A percentile compares a stretch with the other conserved stretches of the same genome.
Evolutionary conservation across 2,113 vertebrate genomes (phyloP).

Genomic region (Mobula birostris): DNA sequence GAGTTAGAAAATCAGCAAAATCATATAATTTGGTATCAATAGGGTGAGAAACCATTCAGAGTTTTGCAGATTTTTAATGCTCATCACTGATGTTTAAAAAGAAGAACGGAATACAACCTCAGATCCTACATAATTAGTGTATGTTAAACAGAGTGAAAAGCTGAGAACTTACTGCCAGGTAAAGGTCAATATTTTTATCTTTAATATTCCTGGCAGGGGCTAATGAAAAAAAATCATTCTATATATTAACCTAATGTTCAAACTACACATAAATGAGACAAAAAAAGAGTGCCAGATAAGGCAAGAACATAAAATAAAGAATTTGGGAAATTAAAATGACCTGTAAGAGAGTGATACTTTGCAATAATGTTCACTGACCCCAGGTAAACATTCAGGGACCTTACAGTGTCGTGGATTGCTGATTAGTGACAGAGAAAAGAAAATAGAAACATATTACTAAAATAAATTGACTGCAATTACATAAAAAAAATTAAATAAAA

Average conservation of each 20-base stretch:
- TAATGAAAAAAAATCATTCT: neutral
- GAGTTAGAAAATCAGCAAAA: conserved; percentile 19
- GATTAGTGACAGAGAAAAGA: neutral
- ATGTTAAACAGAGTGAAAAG: too few relatives aligned
- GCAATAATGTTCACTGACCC: neutral
- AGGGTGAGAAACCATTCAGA: neutral
- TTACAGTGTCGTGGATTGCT: neutral
- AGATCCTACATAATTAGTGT: too few relatives aligned
- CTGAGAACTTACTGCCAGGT: neutral
- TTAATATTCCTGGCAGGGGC: neutral
- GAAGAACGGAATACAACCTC: neutral
- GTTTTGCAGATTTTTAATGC: neutral
- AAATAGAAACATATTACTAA: neutral
- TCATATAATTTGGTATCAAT: neutral
- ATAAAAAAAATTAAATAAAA: too few relatives aligned
- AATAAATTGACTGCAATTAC: neutral
- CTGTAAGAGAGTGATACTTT: neutral
- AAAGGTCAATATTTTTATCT: neutral
- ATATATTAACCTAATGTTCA: neutral
- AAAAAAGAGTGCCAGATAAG: neutral
- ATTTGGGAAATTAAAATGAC: neutral
- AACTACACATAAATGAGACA: neutral
- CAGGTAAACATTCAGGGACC: neutral
- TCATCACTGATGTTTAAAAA: neutral
- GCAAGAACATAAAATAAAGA: neutral